These are phyloP conservation scores for Hypotaenidia philippensis DNA, from an alignment of 2,797 vertebrate genomes.

Conservation along the genomic window DNA sequence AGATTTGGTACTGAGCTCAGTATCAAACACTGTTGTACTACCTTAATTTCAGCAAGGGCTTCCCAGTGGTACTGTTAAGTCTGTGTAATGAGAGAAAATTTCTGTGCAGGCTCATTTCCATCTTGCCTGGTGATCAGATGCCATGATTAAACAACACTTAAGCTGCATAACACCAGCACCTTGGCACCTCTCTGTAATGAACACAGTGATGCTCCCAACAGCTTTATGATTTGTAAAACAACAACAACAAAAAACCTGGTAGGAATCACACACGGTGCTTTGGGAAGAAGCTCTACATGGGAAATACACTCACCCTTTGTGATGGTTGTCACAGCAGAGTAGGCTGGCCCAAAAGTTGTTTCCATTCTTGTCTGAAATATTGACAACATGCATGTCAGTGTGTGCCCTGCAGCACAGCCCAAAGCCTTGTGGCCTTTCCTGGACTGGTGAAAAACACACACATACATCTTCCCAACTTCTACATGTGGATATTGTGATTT, in stretches of 20 bases:
- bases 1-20: not conserved
- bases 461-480: not conserved
- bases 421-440: not conserved
- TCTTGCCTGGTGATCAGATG: not conserved
- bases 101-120: not conserved
- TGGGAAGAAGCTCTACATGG: not conserved
- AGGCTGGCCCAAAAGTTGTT: constrained; percentile 87
- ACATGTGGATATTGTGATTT: not conserved
- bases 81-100: not conserved
- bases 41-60: not conserved
- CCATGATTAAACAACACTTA: not conserved
- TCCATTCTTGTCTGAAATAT: constrained; percentile 87
- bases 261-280: not conserved
- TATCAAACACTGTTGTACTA: not conserved
- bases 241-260: not conserved
- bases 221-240: not conserved
- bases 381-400: not conserved
- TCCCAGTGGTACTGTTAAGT: not conserved
- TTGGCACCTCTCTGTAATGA: not conserved
- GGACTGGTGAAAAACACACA: not conserved
- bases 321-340: constrained; percentile 86
- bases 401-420: not conserved
- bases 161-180: not conserved
- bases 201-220: not conserved
- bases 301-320: constrained; percentile 82